phyloP scores from a whole-genome alignment of 2,888 invertebrate genomes.

The Pterostichus niger region DNA sequence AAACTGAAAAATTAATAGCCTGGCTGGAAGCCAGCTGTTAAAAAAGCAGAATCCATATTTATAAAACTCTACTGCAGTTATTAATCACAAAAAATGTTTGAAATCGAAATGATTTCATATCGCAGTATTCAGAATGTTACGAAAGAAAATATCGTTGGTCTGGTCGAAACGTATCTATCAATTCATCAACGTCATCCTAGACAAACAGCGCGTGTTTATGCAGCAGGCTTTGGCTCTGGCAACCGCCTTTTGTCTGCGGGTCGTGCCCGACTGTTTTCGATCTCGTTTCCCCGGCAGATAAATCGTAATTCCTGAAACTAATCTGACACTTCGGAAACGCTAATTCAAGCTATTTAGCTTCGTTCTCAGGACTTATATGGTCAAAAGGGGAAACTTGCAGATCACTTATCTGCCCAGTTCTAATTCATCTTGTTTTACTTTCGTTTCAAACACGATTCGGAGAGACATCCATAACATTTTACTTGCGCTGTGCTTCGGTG shows the following conservation, averaged over 20 bases:
- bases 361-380: conserved; percentile 57
- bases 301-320: conserved; percentile 60
- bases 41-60: conserved; percentile 50
- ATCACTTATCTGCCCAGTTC: conserved; percentile 41
- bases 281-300: conserved; percentile 56
- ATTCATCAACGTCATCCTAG: conserved; percentile 58
- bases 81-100: conserved; percentile 51
- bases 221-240: conserved; percentile 27
- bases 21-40: conserved; percentile 39
- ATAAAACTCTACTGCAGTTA: conserved; percentile 44
- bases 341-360: conserved; percentile 64
- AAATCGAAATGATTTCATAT: conserved; percentile 50
- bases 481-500: not conserved
- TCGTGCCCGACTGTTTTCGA: conserved; percentile 51
- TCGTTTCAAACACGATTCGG: conserved; percentile 31
- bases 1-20: conserved; percentile 41
- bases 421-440: conserved; percentile 56
- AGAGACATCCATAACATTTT: not conserved
- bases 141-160: conserved; percentile 41
- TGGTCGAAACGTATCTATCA: conserved; percentile 38
- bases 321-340: conserved; percentile 62
- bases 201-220: conserved; percentile 53
- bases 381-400: conserved; percentile 49
- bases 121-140: conserved; percentile 13
- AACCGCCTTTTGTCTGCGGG: conserved; percentile 40